Percentiles rank a stretch among this genome's conserved stretches.
These are phyloP conservation scores for Lepidurus apus DNA, from an alignment of 1,140 invertebrate genomes.

Conservation along the genomic window DNA sequence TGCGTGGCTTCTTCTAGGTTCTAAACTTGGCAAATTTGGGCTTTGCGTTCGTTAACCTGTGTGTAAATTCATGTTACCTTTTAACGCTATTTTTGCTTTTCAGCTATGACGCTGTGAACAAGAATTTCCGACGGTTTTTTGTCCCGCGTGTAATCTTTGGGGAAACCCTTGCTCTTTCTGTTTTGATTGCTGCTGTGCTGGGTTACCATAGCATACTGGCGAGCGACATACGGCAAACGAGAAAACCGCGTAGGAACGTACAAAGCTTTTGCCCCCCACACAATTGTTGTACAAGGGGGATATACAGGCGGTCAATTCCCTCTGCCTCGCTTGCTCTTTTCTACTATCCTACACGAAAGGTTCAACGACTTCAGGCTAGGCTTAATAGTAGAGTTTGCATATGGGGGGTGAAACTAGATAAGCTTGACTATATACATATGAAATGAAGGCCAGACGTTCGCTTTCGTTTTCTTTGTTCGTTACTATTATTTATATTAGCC, in stretches of 20 bases:
- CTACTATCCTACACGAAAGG: neutral
- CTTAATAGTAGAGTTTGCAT: slow-evolving; percentile 11
- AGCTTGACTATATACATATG: neutral
- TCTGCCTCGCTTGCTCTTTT: neutral
- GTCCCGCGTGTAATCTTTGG: no score
- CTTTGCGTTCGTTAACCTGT: no score
- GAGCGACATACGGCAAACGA: no score
- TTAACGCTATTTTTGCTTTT: neutral
- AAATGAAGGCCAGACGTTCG: neutral
- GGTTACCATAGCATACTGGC: neutral
- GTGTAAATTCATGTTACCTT: neutral
- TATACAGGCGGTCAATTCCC: neutral
- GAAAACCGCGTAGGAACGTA: neutral
- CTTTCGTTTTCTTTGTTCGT: neutral
- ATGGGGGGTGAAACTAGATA: slow-evolving; percentile 11
- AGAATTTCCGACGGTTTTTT: no score
- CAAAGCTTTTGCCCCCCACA: neutral
- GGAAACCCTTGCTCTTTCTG: no score
- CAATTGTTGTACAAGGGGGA: neutral
- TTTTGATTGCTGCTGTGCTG: neutral
- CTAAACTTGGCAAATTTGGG: no score
- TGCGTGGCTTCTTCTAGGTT: neutral
- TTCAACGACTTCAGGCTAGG: neutral
- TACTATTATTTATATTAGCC: no score
- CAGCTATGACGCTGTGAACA: no score